Evolutionary conservation across 2,888 invertebrate species (phyloP).

Genomic region (Drosophila antonietae): DNA sequence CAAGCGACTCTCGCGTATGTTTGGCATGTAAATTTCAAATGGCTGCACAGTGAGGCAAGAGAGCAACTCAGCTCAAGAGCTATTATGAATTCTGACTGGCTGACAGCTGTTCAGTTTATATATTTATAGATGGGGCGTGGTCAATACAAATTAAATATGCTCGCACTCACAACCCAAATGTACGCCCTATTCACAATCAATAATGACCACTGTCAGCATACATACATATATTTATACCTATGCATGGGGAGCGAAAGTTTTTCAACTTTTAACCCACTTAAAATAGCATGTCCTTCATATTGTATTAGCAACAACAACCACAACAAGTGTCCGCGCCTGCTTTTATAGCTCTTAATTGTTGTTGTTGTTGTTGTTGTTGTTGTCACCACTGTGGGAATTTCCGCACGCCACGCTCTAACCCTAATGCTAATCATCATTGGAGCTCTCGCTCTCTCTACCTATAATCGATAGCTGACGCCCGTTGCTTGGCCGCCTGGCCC

Average conservation of each 20-base stretch:
- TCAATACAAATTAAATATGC: slow-evolving; percentile 45
- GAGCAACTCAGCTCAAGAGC: background rate
- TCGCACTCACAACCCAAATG: slow-evolving; percentile 25
- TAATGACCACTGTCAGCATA: slow-evolving; percentile 48
- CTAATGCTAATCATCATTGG: slow-evolving; percentile 40
- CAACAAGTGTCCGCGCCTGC: slow-evolving; percentile 20
- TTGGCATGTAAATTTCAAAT: slow-evolving; percentile 59
- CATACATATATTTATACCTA: background rate
- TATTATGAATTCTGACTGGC: background rate
- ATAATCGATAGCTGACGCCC: slow-evolving; percentile 62
- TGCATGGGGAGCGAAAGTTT: slow-evolving; percentile 49
- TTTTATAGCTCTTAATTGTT: slow-evolving; percentile 10
- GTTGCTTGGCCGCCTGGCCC: background rate
- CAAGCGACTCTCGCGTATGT: slow-evolving; percentile 28
- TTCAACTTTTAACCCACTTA: slow-evolving; percentile 78
- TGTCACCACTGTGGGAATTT: slow-evolving; percentile 62
- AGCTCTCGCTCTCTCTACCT: background rate
- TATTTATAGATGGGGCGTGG: slow-evolving; percentile 22
- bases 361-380: slow-evolving; percentile 17
- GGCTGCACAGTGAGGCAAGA: slow-evolving; percentile 46
- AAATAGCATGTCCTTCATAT: slow-evolving; percentile 78
- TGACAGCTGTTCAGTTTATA: background rate
- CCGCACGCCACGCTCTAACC: slow-evolving; percentile 54
- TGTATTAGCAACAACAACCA: slow-evolving; percentile 56
- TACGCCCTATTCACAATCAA: slow-evolving; percentile 57